A percentile compares a stretch with the other conserved stretches of the same genome.
These are phyloP conservation scores for Poecilus cupreus DNA, from an alignment of 2,888 invertebrate genomes.

Conservation along the genomic window DNA sequence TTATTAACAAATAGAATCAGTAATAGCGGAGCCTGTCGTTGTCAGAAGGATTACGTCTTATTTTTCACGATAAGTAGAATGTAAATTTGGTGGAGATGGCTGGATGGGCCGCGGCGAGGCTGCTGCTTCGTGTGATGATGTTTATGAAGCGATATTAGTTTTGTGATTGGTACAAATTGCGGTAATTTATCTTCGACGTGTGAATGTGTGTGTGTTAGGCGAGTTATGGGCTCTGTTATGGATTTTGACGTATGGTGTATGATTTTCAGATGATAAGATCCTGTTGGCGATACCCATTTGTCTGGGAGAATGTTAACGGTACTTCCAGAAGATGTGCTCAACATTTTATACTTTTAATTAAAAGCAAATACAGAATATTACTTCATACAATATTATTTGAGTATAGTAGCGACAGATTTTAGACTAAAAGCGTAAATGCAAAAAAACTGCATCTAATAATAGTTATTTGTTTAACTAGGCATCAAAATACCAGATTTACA, in stretches of 20 bases:
- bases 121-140: conserved; percentile 22
- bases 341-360: no score
- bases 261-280: conserved; percentile 11
- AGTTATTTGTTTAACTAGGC: no score
- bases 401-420: no score
- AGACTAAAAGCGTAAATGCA: no score
- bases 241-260: conserved; percentile 16
- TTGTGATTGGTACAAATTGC: conserved; percentile 52
- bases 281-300: neutral
- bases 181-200: conserved; percentile 23
- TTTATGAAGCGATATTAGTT: conserved; percentile 49
- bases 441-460: no score
- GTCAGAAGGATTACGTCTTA: conserved; percentile 39
- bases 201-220: neutral
- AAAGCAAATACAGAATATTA: no score
- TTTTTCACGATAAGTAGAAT: conserved; percentile 14
- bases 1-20: conserved; percentile 51
- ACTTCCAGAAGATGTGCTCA: no score
- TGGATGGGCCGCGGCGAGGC: neutral
- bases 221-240: neutral
- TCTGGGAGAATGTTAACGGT: neutral
- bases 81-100: neutral
- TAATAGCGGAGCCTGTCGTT: neutral
- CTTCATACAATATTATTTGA: no score
- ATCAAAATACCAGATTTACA: no score